Evolutionary conservation across 2,888 invertebrate genomes (phyloP), one percentile per base, ranked within the genome.

Genomic region (Calameuta idolon): DNA sequence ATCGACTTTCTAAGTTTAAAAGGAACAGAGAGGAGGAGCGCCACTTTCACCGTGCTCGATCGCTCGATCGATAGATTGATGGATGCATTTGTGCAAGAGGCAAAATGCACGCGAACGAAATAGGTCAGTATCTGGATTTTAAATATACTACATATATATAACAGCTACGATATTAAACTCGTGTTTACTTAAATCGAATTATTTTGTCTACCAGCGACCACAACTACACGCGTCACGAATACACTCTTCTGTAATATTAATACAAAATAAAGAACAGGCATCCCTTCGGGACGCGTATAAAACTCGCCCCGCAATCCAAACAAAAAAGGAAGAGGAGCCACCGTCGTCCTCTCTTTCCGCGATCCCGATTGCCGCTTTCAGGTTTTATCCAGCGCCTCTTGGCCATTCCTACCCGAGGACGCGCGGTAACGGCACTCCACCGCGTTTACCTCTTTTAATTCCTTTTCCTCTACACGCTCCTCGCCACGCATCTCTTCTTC

Each of bases 1-100:
- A 81, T 86, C 83, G 87, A 85, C 90, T 90, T 90, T 90, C 90
- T 90, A 90, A 90, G 90, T 89, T 89, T 86, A 87, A 87, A 88
- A 88, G 85, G 86, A 86, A 84, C 76, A 69, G 77, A 69, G 77
- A 31, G 34, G 69, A 30, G 71, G 76, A 78, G 80, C 85, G 82
- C 88, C 88, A 90, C 90, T 90, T 90, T 90, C 90, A 88, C 90
- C 85, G 83, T 75, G 81, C 69, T 77, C 69, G 40, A 74, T 74
- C 15, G 34, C 81, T 55, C 0, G 55, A 55, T 55, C 55, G 9
- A 55, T 55, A 55, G 80, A 82, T 82, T 81, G 81, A 83, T 80
- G 80, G 81, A 81, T 81, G 74, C 80, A 81, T 81, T 78, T 55
- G 55, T 23, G 23, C 55, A 23, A 15, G 23, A 15, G 23, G 9